Evolutionary conservation across 2,113 vertebrate genomes (phyloP).

Genomic region (Ctenomys sociabilis): DNA sequence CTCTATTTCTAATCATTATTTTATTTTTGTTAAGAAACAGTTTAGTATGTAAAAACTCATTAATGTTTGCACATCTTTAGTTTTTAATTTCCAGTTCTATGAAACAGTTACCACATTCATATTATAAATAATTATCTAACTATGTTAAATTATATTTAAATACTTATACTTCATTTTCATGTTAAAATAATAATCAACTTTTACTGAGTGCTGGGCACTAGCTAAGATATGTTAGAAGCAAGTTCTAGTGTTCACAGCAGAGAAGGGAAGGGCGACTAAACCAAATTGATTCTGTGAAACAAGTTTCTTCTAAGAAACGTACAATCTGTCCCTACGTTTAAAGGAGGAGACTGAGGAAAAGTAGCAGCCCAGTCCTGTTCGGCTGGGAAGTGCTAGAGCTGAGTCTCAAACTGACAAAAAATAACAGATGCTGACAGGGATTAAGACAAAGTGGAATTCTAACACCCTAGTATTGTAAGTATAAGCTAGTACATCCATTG

Average conservation of each 20-base stretch:
- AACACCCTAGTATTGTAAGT: too few species aligned
- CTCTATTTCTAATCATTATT: background rate
- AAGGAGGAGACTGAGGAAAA: background rate
- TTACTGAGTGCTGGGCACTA: background rate
- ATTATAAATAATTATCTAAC: background rate
- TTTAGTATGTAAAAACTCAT: background rate
- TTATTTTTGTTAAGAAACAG: conserved; percentile 16
- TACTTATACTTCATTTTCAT: background rate
- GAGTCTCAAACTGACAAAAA: background rate
- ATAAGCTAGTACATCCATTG: background rate
- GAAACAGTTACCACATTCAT: background rate
- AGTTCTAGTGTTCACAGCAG: too few species aligned
- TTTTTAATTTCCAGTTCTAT: background rate
- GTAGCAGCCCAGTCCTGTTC: background rate
- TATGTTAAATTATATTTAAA: background rate
- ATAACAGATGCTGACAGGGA: background rate
- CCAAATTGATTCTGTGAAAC: background rate
- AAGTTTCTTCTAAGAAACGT: background rate
- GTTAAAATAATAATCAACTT: background rate
- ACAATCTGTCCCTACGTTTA: background rate
- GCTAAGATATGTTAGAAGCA: background rate
- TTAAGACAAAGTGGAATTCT: background rate
- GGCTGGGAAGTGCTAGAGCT: background rate
- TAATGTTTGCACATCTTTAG: background rate
- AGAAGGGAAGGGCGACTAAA: background rate